Percentiles rank a stretch among this genome's conserved stretches.
Evolutionary conservation across 2,113 vertebrate genomes (phyloP).

Genomic region (Picathartes gymnocephalus): DNA sequence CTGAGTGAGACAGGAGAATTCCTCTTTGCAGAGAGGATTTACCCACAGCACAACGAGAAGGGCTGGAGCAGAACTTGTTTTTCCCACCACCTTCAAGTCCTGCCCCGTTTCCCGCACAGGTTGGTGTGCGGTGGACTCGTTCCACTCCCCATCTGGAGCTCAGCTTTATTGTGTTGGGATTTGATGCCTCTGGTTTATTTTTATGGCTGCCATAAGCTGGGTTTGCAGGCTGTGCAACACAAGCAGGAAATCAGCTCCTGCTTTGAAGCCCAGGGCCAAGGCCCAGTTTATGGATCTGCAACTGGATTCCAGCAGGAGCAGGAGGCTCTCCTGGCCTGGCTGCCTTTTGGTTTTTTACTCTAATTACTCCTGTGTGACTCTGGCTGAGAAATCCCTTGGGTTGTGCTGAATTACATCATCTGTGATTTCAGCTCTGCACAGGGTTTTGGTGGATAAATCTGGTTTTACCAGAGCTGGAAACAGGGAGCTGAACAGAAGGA

Average conservation of each 20-base stretch:
- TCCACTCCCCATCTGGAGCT: background rate
- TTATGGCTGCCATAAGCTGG: constrained; percentile 1
- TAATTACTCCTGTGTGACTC: background rate
- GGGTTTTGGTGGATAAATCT: background rate
- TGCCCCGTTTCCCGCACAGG: accelerated
- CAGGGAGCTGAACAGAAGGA: background rate
- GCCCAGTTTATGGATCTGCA: background rate
- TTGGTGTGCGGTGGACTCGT: too few relatives aligned
- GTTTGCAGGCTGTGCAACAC: background rate
- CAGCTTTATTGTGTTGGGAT: background rate
- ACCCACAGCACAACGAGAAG: background rate
- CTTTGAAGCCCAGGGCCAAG: background rate
- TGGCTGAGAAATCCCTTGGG: background rate
- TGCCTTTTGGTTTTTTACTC: too few relatives aligned
- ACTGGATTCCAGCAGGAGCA: background rate
- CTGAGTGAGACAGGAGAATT: background rate
- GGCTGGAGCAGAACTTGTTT: accelerated
- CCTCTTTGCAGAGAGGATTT: background rate
- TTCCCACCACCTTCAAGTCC: background rate
- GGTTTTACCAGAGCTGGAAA: background rate
- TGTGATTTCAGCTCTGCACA: background rate
- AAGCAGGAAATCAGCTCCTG: constrained; percentile 9
- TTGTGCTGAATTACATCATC: background rate
- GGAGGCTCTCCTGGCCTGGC: background rate
- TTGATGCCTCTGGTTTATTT: background rate